A percentile compares a stretch with the other conserved stretches of the same genome.
Evolutionary conservation across 2,797 vertebrate genomes (phyloP).

Genomic region (Oreochromis mossambicus): DNA sequence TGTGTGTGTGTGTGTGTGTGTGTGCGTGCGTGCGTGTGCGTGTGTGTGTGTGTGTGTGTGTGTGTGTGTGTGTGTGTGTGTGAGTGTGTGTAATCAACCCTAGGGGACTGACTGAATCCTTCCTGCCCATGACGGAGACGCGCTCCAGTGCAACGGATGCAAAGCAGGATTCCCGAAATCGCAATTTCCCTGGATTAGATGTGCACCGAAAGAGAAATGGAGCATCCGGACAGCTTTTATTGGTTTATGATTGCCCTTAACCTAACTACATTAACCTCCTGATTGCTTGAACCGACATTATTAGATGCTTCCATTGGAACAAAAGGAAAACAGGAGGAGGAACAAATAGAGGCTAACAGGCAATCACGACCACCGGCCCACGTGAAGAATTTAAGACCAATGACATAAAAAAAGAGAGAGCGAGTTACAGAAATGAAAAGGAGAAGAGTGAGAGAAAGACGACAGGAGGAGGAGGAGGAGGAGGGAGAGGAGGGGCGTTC

Average conservation of each 20-base stretch:
- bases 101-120: conserved; percentile 77
- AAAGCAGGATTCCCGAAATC: conserved; percentile 58
- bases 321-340: conserved; percentile 11
- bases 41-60: background rate
- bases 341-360: conserved; percentile 66
- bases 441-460: conserved; percentile 7
- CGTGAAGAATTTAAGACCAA: conserved; percentile 59
- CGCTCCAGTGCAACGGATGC: conserved; percentile 72
- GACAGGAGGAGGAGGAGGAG: background rate
- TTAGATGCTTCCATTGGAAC: conserved; percentile 73
- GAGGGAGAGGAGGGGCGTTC: conserved; percentile 1
- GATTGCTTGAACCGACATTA: conserved; percentile 77
- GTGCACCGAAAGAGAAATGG: conserved; percentile 48
- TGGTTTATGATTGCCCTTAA: conserved; percentile 79
- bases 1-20: background rate
- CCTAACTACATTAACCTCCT: conserved; percentile 78
- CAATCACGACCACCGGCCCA: conserved; percentile 67
- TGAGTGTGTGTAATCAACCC: conserved; percentile 72
- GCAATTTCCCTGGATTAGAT: conserved; percentile 73
- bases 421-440: conserved; percentile 27
- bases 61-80: background rate
- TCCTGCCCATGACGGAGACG: conserved; percentile 74
- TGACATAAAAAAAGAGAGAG: conserved; percentile 50
- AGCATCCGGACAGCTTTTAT: conserved; percentile 73
- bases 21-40: background rate